These are phyloP conservation scores for Rhinogobius similis DNA, from an alignment of 2,113 vertebrate genomes.

Conservation along the genomic window DNA sequence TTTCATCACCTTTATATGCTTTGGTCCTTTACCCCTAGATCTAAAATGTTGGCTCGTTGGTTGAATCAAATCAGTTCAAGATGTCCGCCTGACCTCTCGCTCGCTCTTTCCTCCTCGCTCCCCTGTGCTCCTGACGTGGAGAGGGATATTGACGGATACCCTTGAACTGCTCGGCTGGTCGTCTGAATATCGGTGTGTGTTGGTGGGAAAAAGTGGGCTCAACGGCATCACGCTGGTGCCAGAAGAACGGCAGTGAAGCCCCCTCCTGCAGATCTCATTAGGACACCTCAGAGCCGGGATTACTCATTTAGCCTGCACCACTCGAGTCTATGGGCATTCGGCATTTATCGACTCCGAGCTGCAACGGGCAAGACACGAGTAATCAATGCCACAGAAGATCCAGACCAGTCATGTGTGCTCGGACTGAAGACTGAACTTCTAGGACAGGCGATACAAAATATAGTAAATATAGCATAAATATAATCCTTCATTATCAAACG, in stretches of 20 bases:
- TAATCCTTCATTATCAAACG: too few relatives aligned
- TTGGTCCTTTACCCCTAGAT: neutral
- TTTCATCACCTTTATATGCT: neutral
- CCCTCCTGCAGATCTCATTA: conserved; percentile 19
- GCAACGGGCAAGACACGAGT: conserved; percentile 7
- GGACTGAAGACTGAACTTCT: neutral
- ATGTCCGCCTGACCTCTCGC: conserved; percentile 43
- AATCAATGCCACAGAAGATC: neutral
- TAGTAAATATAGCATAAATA: neutral
- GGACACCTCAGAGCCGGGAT: conserved; percentile 20
- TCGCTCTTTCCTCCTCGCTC: conserved; percentile 20
- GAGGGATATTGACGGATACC: conserved; percentile 48
- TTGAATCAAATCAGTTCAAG: conserved; percentile 37
- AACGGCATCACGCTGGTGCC: conserved; percentile 16
- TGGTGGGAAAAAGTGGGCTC: neutral
- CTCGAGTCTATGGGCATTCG: conserved; percentile 1
- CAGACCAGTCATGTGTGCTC: neutral
- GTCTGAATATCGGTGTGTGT: neutral
- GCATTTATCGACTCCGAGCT: neutral
- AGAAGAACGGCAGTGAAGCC: conserved; percentile 12
- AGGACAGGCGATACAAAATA: neutral
- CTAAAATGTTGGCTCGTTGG: neutral
- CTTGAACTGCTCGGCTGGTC: conserved; percentile 20
- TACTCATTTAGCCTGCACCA: conserved; percentile 30
- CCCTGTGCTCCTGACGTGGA: conserved; percentile 13